A percentile compares a stretch with the other conserved stretches of the same genome.
phyloP scores from a whole-genome alignment of 2,113 vertebrate genomes.

The Actenoides lindsayi region DNA sequence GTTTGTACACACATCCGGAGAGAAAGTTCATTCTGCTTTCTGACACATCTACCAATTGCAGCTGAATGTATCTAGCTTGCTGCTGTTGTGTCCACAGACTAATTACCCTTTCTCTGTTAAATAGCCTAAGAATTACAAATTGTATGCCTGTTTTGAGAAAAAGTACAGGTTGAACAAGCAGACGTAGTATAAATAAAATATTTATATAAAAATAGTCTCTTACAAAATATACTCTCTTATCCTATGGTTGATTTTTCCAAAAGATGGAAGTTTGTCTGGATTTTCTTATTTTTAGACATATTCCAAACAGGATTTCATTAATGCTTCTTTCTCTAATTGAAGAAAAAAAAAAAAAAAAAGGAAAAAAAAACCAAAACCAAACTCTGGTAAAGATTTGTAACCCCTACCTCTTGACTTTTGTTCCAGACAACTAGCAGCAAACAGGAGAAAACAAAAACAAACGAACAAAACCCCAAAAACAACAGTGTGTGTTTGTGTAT shows the following conservation, averaged over 20 bases:
- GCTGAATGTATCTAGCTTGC: constrained; percentile 49
- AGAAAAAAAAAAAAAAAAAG: constrained; percentile 27
- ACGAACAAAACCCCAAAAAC: constrained; percentile 4
- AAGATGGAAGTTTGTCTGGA: constrained; percentile 80
- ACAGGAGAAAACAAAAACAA: constrained; percentile 69
- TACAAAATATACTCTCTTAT: constrained; percentile 95
- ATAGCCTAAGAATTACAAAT: constrained; percentile 69
- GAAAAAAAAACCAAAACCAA: neutral
- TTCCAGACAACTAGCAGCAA: constrained; percentile 94
- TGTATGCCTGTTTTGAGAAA: constrained; percentile 70
- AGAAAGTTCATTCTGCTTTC: constrained; percentile 52
- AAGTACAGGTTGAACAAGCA: constrained; percentile 77
- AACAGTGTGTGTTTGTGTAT: constrained; percentile 47
- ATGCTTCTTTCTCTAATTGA: constrained; percentile 54
- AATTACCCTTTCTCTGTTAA: constrained; percentile 57
- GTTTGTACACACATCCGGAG: constrained; percentile 72
- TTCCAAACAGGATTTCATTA: constrained; percentile 68
- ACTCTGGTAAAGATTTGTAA: constrained; percentile 69
- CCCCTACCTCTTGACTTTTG: constrained; percentile 73
- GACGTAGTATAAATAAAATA: constrained; percentile 92
- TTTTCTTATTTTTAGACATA: constrained; percentile 66
- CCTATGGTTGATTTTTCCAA: constrained; percentile 83
- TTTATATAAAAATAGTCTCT: constrained; percentile 99
- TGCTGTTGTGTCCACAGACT: constrained; percentile 55
- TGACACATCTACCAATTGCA: constrained; percentile 35